Percentiles rank a stretch among this genome's conserved stretches.
These are phyloP conservation scores for Phrynocephalus guinanensis DNA, from an alignment of 2,797 vertebrate genomes.

Conservation along the genomic window DNA sequence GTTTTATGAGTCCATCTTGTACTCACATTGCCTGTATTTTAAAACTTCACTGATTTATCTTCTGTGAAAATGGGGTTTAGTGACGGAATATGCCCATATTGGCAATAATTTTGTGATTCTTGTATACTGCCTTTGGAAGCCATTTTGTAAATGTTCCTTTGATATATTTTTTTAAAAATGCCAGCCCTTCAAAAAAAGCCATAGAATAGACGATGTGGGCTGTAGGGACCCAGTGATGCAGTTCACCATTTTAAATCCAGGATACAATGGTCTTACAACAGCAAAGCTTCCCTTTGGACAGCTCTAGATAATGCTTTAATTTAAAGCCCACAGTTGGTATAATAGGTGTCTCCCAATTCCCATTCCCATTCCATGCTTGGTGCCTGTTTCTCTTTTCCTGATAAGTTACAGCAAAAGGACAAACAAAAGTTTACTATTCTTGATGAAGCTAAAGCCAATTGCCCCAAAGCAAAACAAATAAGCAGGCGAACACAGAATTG, in stretches of 20 bases:
- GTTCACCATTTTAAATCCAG: background rate
- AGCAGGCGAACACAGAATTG: no score
- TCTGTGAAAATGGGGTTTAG: background rate
- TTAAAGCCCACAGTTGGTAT: background rate
- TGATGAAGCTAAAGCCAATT: background rate
- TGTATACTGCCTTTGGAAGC: background rate
- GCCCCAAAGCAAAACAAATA: no score
- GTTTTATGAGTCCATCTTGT: background rate
- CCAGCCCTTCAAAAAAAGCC: background rate
- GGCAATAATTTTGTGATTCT: background rate
- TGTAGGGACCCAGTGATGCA: background rate
- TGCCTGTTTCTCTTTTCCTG: background rate
- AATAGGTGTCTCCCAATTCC: background rate
- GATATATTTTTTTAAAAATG: background rate
- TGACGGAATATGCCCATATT: background rate
- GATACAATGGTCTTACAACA: background rate
- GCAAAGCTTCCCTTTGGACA: background rate
- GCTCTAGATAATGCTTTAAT: background rate
- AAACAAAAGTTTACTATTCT: background rate
- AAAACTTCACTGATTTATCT: background rate
- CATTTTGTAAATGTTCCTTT: background rate
- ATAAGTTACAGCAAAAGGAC: background rate
- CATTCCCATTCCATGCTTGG: background rate
- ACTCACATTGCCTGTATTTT: background rate
- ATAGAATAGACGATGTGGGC: background rate